phyloP scores from a whole-genome alignment of 2,888 invertebrate genomes.

The Scaptodrosophila latifasciaeformis region DNA sequence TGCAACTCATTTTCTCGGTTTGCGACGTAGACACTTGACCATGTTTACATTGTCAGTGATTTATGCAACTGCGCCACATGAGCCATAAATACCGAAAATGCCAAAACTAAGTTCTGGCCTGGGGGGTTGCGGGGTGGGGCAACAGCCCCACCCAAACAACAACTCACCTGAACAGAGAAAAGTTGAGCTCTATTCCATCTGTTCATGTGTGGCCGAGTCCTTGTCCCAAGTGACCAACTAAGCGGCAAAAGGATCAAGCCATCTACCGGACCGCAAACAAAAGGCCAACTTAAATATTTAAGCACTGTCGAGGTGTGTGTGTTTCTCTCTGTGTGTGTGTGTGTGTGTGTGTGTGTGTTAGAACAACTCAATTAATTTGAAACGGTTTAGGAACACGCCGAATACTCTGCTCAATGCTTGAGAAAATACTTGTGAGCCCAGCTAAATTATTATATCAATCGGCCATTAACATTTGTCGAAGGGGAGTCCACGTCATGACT shows the following conservation, averaged over 20 bases:
- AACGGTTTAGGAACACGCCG: slow-evolving; percentile 42
- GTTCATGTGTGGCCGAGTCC: slow-evolving; percentile 19
- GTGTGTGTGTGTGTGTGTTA: too few species aligned
- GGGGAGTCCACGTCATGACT: slow-evolving; percentile 17
- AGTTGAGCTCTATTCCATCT: slow-evolving; percentile 11
- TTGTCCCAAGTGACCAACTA: slow-evolving; percentile 70
- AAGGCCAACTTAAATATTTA: slow-evolving; percentile 71
- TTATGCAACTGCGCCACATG: slow-evolving; percentile 71
- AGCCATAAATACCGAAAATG: slow-evolving; percentile 72
- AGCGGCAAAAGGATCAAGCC: slow-evolving; percentile 56
- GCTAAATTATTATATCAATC: slow-evolving; percentile 8
- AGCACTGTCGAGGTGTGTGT: slow-evolving; percentile 30
- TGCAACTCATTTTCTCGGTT: too few species aligned
- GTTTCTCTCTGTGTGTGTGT: too few species aligned
- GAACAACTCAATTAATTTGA: slow-evolving; percentile 74
- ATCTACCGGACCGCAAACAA: slow-evolving; percentile 27
- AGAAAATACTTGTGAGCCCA: not conserved
- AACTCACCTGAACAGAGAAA: not conserved
- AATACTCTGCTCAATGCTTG: too few species aligned
- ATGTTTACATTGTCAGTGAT: slow-evolving; percentile 71
- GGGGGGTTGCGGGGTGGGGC: too few species aligned
- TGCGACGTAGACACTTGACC: slow-evolving; percentile 22
- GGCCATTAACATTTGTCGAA: slow-evolving; percentile 3
- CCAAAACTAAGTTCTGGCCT: slow-evolving; percentile 47
- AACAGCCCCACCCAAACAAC: too few species aligned